phyloP scores from a whole-genome alignment of 2,797 vertebrate species.

The Loris lydekkerianus region DNA sequence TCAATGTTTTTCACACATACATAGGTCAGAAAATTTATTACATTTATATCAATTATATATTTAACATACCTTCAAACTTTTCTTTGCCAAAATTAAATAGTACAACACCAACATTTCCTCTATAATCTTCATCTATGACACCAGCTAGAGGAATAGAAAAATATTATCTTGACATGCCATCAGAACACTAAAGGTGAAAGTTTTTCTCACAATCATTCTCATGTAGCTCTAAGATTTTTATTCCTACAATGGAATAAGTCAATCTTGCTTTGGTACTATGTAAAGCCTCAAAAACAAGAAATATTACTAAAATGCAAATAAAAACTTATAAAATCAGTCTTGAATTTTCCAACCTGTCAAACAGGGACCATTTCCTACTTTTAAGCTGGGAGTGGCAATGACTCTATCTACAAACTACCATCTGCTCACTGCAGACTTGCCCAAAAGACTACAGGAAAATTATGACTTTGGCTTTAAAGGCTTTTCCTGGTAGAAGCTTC shows the following conservation, averaged over 20 bases:
- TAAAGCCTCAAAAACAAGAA: slow-evolving; percentile 49
- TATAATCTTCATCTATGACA: slow-evolving; percentile 98
- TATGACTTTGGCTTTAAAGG: slow-evolving; percentile 23
- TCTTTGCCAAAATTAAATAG: slow-evolving; percentile 98
- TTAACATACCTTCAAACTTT: slow-evolving; percentile 92
- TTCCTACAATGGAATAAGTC: not conserved
- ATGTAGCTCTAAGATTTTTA: not conserved
- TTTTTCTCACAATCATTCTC: slow-evolving; percentile 14
- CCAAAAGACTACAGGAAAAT: slow-evolving; percentile 30
- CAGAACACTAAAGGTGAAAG: not conserved
- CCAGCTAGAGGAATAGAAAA: slow-evolving; percentile 91
- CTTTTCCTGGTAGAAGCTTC: slow-evolving; percentile 44
- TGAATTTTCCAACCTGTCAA: slow-evolving; percentile 15
- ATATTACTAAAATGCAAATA: slow-evolving; percentile 27
- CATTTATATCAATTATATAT: not conserved
- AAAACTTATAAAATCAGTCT: not conserved
- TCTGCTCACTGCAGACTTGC: not conserved
- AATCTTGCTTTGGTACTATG: not conserved
- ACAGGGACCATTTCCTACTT: not conserved
- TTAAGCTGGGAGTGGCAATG: not conserved
- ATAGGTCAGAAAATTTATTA: not conserved
- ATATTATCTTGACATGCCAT: not conserved
- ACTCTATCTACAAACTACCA: not conserved
- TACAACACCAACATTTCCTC: slow-evolving; percentile 97
- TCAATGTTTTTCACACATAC: not conserved